Base-by-base conservation (phyloP, 2,113 vertebrate genomes). In the Geococcyx californianus region DNA sequence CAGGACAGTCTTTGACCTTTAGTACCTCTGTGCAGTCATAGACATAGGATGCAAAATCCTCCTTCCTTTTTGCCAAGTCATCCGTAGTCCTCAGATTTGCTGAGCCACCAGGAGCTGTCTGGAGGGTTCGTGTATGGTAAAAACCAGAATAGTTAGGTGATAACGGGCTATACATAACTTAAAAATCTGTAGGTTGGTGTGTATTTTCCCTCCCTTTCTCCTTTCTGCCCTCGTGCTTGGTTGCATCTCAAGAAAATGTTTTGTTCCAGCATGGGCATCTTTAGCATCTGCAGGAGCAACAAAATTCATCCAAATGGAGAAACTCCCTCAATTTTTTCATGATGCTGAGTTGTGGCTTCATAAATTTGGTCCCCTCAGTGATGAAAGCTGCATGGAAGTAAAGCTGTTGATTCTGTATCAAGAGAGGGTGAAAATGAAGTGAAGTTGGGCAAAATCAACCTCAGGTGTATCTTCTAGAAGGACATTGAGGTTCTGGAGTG, bases 81-180 rank as follows among this genome's bases (percentile, higher is more conserved):
- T 70, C 52, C 60, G 60, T 55, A 29, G 33, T 56, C 64, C 23
- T 91, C 28, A 21, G 16, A 58, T 25, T 2, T 36, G 31, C 49
- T 63, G 56, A 31, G 26, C 34, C 47, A 18, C 31, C 31, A 45
- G 52, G 60, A 74, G 42, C 24, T 51, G 12, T 17, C 36, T 60
- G 23, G 28, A n/a, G 15, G 7, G 4, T 21, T 34, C 21, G 15
- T 54, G 21, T 6, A 1, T 40, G 45, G 23, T 64, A 12, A 58
- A 82, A 76, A 33, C 1, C 2, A 4, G 31, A 56, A 33, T 11
- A 29, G 13, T 20, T 68, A 12, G 19, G 15, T 0, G 0, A 8
- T 40, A 31, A 62, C 3, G 9, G 31, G 6, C 16, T 23, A 0
- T 5, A 7, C 7, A 9, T 19, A 11, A 20, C 21, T 73, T 40